These are phyloP conservation scores for Micrasema longulum DNA, from an alignment of 1,140 invertebrate genomes.

Conservation along the genomic window DNA sequence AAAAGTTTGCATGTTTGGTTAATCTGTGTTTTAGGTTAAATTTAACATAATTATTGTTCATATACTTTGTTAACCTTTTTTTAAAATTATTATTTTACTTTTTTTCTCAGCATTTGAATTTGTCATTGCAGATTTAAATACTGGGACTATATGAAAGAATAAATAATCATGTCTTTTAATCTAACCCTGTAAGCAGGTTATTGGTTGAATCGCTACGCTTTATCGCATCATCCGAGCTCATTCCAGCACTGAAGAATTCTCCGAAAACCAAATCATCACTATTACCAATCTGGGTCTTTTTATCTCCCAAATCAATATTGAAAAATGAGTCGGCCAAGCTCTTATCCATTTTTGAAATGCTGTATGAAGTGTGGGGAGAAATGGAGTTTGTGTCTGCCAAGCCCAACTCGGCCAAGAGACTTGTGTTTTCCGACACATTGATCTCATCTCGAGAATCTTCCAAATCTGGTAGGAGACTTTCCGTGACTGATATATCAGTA, in stretches of 20 bases:
- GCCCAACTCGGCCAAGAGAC: slow-evolving; percentile 53
- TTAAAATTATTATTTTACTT: too few species aligned
- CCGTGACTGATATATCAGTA: slow-evolving; percentile 17
- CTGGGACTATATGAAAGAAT: too few species aligned
- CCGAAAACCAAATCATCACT: slow-evolving; percentile 42
- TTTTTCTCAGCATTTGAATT: too few species aligned
- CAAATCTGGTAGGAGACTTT: slow-evolving; percentile 47
- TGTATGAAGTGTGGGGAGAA: slow-evolving; percentile 29
- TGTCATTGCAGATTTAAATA: too few species aligned
- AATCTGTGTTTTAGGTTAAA: too few species aligned
- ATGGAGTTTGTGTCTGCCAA: slow-evolving; percentile 37
- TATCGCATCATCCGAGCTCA: slow-evolving; percentile 25
- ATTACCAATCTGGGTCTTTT: slow-evolving; percentile 8
- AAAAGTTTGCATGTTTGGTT: too few species aligned
- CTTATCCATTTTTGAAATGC: slow-evolving; percentile 33
- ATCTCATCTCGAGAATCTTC: slow-evolving; percentile 41
- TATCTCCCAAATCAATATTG: slow-evolving; percentile 42
- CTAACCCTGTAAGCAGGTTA: slow-evolving; percentile 45
- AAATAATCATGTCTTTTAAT: slow-evolving; percentile 23
- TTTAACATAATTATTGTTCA: too few species aligned
- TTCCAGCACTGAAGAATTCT: slow-evolving; percentile 43
- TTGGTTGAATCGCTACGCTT: slow-evolving; percentile 39
- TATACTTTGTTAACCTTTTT: too few species aligned
- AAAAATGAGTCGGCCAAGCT: slow-evolving; percentile 41
- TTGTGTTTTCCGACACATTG: slow-evolving; percentile 47